phyloP scores from a whole-genome alignment of 2,113 vertebrate species.

The Raja brachyura region DNA sequence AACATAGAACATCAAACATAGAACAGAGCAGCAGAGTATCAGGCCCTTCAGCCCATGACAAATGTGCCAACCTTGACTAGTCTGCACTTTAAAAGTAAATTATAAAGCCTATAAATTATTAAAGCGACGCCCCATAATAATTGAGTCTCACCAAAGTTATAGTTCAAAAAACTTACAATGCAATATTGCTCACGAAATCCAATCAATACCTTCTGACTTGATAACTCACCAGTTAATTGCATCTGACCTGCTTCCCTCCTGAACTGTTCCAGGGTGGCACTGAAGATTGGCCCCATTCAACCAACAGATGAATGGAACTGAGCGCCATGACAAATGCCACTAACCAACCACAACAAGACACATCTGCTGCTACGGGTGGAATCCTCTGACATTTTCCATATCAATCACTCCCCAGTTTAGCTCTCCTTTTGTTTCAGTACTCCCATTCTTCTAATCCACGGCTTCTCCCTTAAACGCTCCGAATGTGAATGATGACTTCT shows the following conservation, averaged over 20 bases:
- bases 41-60: no score
- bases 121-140: not conserved
- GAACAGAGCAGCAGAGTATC: no score
- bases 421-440: not conserved
- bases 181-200: not conserved
- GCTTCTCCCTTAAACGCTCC: not conserved
- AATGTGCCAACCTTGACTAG: not conserved
- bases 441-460: conserved; percentile 1
- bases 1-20: no score
- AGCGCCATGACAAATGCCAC: not conserved
- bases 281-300: not conserved
- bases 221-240: not conserved
- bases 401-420: conserved; percentile 29
- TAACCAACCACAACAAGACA: not conserved
- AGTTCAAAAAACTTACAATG: not conserved
- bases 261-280: not conserved
- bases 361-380: not conserved
- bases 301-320: not conserved
- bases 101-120: not conserved
- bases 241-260: not conserved
- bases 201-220: not conserved
- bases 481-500: conserved; percentile 29
- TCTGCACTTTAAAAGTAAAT: not conserved
- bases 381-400: not conserved
- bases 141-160: not conserved